A percentile compares a stretch with the other conserved stretches of the same genome.
Evolutionary conservation across 2,113 vertebrate species (phyloP).

Genomic region (Cebus imitator): DNA sequence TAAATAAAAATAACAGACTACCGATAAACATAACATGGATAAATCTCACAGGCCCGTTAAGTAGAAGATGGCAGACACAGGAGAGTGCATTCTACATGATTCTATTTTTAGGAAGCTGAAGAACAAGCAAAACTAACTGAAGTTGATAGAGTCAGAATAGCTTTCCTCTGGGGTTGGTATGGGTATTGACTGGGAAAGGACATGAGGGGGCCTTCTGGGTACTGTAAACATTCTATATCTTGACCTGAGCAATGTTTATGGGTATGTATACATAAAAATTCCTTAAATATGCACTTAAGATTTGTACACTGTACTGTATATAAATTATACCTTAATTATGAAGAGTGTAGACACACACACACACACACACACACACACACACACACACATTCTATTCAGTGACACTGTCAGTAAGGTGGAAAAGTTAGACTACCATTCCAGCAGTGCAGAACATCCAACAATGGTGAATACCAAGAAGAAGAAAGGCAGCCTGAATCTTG

Average conservation of each 20-base stretch:
- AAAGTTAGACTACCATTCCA: neutral
- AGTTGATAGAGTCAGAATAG: constrained; percentile 5
- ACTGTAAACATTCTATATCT: neutral
- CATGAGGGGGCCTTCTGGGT: neutral
- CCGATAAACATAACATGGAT: neutral
- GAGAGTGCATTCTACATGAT: neutral
- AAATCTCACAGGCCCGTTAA: neutral
- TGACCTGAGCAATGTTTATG: neutral
- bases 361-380: too few relatives aligned
- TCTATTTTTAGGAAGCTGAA: constrained; percentile 17
- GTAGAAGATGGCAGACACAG: neutral
- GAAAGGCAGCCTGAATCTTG: constrained; percentile 52
- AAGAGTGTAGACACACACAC: neutral
- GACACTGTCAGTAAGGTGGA: neutral
- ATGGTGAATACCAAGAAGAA: neutral
- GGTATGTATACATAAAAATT: neutral
- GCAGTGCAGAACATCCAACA: neutral
- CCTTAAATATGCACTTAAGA: neutral
- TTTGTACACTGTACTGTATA: neutral
- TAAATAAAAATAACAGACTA: constrained; percentile 17
- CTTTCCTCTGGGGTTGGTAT: neutral
- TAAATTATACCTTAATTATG: neutral
- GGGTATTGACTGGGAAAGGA: neutral
- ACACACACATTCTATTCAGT: neutral
- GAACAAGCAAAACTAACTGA: constrained; percentile 8